Conservation (phyloP, 2,888 invertebrate genomes). For the Monochamus alternatus region DNA sequence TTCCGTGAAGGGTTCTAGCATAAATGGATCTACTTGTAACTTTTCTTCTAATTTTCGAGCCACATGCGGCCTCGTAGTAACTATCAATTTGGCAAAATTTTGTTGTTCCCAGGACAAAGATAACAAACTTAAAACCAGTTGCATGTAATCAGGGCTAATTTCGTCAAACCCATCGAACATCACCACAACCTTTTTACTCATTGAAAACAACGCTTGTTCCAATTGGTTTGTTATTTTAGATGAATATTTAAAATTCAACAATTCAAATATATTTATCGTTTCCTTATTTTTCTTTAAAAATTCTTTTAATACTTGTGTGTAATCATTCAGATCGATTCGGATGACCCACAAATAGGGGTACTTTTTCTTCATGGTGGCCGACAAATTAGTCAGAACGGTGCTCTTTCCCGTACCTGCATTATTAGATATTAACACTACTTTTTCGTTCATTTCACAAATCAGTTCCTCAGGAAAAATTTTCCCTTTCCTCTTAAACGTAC, state of each 20-base stretch:
- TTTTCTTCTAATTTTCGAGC: background rate
- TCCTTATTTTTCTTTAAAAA: background rate
- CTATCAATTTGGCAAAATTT: conserved; percentile 22
- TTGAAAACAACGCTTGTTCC: background rate
- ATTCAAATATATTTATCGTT: conserved; percentile 3
- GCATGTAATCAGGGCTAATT: conserved; percentile 7
- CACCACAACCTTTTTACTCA: conserved; percentile 11
- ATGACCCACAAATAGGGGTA: conserved; percentile 15
- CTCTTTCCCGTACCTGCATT: conserved; percentile 35
- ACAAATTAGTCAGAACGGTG: conserved; percentile 20
- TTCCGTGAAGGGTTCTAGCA: background rate
- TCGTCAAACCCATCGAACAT: conserved; percentile 30
- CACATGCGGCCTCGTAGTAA: conserved; percentile 30
- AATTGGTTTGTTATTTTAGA: conserved; percentile 9
- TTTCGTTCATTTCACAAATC: conserved; percentile 15
- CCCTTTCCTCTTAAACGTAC: no score
- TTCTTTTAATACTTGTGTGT: background rate
- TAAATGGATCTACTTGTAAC: background rate
- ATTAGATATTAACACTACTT: conserved; percentile 20
- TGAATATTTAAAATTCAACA: background rate
- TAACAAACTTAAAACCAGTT: conserved; percentile 2
- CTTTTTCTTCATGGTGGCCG: background rate
- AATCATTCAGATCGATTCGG: background rate
- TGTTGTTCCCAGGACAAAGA: background rate
- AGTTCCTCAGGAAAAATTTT: background rate